Conservation (phyloP, 2,113 vertebrate species). For the Cheilinus undulatus region DNA sequence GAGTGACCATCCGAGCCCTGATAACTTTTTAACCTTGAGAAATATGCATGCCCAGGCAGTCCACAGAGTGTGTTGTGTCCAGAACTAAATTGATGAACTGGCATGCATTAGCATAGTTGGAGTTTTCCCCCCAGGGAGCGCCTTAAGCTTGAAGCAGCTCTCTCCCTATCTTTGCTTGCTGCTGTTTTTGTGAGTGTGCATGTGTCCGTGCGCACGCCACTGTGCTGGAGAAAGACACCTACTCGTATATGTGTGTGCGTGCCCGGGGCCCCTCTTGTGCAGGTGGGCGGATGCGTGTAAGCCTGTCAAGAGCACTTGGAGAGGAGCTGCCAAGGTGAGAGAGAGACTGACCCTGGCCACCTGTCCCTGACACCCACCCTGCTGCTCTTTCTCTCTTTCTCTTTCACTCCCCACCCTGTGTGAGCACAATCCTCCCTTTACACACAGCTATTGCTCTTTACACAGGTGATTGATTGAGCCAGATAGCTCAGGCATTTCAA, state of each 20-base stretch:
- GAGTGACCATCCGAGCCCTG: constrained; percentile 53
- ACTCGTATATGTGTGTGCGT: constrained; percentile 34
- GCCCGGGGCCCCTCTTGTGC: constrained; percentile 52
- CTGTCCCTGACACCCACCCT: constrained; percentile 74
- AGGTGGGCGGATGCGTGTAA: constrained; percentile 73
- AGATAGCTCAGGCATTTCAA: constrained; percentile 54
- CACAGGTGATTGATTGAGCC: constrained; percentile 78
- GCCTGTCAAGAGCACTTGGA: constrained; percentile 75
- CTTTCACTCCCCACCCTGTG: not conserved
- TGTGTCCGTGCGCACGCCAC: not conserved
- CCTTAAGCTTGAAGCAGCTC: constrained; percentile 41
- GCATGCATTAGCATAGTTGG: constrained; percentile 76
- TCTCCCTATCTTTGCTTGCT: not conserved
- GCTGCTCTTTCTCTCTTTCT: constrained; percentile 27
- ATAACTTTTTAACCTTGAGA: constrained; percentile 78
- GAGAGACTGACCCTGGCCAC: constrained; percentile 78
- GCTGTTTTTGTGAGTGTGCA: constrained; percentile 24
- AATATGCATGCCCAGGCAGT: constrained; percentile 64
- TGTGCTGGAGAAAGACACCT: constrained; percentile 46
- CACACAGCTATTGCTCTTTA: constrained; percentile 51
- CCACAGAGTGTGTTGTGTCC: constrained; percentile 47
- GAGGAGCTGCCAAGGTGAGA: constrained; percentile 76
- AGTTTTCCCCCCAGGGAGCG: constrained; percentile 64
- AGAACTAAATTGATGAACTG: constrained; percentile 74
- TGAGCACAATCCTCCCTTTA: constrained; percentile 28